Percentiles rank a stretch among this genome's conserved stretches.
These are phyloP conservation scores for Sebastolobus alascanus DNA, from an alignment of 2,797 vertebrate genomes.

Conservation along the genomic window DNA sequence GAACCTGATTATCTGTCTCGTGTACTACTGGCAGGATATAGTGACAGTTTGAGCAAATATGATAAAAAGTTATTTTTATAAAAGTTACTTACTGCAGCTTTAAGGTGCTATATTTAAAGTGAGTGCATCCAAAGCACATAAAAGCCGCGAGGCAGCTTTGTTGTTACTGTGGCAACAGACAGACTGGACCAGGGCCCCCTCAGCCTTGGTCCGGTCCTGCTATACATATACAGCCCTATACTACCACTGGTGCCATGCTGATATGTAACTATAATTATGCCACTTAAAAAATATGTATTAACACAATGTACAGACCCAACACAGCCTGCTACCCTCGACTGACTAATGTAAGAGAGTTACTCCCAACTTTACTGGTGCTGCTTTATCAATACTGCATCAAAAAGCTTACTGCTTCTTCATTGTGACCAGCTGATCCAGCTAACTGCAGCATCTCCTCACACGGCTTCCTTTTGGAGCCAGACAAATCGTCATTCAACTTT, in stretches of 20 bases:
- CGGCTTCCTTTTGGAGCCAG: neutral
- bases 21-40: neutral
- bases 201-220: neutral
- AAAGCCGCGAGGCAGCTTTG: slow-evolving; percentile 23
- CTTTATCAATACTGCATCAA: neutral
- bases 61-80: no score
- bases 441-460: neutral
- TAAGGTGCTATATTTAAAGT: slow-evolving; percentile 14
- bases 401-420: neutral
- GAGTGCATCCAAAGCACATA: neutral
- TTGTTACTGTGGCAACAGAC: slow-evolving; percentile 15
- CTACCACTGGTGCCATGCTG: neutral
- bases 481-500: neutral
- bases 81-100: no score
- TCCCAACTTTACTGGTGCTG: neutral
- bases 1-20: no score
- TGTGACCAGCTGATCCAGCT: neutral
- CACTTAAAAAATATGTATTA: neutral
- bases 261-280: neutral
- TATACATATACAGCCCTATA: neutral
- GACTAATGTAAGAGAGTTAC: neutral
- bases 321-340: neutral
- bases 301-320: neutral
- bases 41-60: neutral
- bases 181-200: neutral